Evolutionary conservation across 2,797 vertebrate species (phyloP).

Genomic region (Sciurus vulgaris): DNA sequence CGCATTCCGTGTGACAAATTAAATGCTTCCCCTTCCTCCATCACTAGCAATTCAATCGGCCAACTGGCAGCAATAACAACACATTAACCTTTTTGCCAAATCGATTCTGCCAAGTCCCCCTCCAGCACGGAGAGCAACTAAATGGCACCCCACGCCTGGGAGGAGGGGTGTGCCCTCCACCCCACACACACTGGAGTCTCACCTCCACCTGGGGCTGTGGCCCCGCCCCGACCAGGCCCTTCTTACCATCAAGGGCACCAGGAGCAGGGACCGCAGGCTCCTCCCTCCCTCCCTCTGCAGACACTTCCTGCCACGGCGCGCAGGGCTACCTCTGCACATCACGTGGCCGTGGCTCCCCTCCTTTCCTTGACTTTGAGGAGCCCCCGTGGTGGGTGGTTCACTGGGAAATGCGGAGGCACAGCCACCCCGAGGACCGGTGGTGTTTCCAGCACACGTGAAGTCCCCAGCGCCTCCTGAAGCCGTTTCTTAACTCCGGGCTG

Average conservation of each 20-base stretch:
- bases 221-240: constrained; percentile 39
- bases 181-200: not conserved
- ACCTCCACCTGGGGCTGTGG: not conserved
- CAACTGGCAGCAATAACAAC: constrained; percentile 75
- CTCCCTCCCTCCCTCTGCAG: no score
- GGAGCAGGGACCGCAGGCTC: not conserved
- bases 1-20: constrained; percentile 25
- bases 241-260: not conserved
- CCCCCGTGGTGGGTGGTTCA: not conserved
- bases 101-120: constrained; percentile 77
- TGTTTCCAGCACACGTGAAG: rapidly evolving
- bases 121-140: constrained; percentile 74
- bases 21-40: constrained; percentile 74
- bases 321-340: not conserved
- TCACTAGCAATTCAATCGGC: constrained; percentile 64
- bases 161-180: not conserved
- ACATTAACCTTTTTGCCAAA: constrained; percentile 80
- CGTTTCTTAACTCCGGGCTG: not conserved
- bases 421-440: not conserved
- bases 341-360: rapidly evolving
- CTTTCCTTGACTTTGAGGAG: not conserved
- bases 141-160: not conserved
- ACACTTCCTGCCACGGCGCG: no score
- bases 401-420: not conserved
- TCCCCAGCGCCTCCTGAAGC: not conserved